Base-by-base conservation (phyloP, 2,888 invertebrate species). In the Amphimallon solstitiale region DNA sequence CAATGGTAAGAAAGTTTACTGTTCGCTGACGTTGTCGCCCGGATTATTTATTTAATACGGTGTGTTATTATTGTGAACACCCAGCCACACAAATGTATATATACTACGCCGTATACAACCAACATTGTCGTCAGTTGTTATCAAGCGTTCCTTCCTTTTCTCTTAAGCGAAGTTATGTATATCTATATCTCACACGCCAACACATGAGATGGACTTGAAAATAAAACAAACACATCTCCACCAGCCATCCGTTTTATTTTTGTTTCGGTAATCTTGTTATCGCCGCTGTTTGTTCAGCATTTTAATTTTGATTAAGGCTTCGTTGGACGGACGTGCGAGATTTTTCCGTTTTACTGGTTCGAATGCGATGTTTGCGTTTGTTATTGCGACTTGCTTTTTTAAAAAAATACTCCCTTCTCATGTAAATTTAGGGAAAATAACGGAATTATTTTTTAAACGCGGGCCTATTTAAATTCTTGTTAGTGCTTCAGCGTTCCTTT, bases 1-100 rank as follows among this genome's bases (percentile, higher is more conserved):
- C 65, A 93, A 93, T 79, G 94, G 94, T 94, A 80, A 86, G 86
- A 75, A 56, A 56, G 56, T 56, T 56, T 56, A 56, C 54, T 40
- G 40, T 23, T 56, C 15, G 40, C 17, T 46, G 46, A 9, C 17
- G 46, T 0, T 38, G 34, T 19, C 9, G 35, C 2, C 46, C n/a
- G 17, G 48, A 10, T 19, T 7, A 19, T 48, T 62, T 48, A 49
- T 49, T 62, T 62, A 56, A 17, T 56, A 43, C 12, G 21, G 23
- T 34, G 34, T 51, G 23, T 21, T 56, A 56, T 43, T 40, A 29
- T 40, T 43, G 40, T 3, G 43, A 56, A 14, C 3, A 14, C 21
- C 19, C 56, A 38, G 40, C 7, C 56, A 23, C n/a, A 6, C 34
- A 35, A 15, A 7, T 35, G 35, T 35, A 15, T 35, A 15, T 15